phyloP scores from a whole-genome alignment of 2,888 invertebrate genomes.

The Zeuzera pyrina region DNA sequence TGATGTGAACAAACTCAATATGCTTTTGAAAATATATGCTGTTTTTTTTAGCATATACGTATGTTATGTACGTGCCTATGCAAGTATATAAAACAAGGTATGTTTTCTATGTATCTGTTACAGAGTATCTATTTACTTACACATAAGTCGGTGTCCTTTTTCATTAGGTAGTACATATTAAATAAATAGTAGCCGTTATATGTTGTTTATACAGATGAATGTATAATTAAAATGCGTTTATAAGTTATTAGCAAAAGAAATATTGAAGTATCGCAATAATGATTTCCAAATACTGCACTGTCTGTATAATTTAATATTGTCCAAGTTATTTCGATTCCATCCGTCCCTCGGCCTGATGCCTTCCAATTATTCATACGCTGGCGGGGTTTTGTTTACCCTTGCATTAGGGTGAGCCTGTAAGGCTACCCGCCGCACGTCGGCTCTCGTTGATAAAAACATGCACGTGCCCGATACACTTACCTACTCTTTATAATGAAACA shows the following conservation, averaged over 20 bases:
- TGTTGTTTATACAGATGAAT: no score
- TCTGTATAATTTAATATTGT: conserved; percentile 66
- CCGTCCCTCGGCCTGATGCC: conserved; percentile 34
- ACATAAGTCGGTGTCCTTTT: no score
- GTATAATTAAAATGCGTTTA: no score
- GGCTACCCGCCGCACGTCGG: conserved; percentile 25
- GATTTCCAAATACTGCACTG: no score
- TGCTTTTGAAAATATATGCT: conserved; percentile 1
- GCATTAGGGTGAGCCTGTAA: conserved; percentile 44
- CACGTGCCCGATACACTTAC: conserved; percentile 63
- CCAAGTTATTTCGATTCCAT: conserved; percentile 56
- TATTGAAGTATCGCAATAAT: no score
- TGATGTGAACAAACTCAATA: conserved; percentile 18
- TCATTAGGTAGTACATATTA: no score
- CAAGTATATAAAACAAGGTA: neutral
- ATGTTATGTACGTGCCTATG: neutral
- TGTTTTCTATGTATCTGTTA: no score
- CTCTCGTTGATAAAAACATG: conserved; percentile 58
- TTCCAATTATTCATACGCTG: conserved; percentile 63
- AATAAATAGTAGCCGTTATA: no score
- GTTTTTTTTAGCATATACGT: neutral
- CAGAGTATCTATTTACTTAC: no score
- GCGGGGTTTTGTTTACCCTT: conserved; percentile 48
- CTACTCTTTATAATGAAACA: conserved; percentile 56
- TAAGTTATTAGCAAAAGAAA: no score